A percentile compares a stretch with the other conserved stretches of the same genome.
These are phyloP conservation scores for Gallinago stenura DNA, from an alignment of 2,797 vertebrate species.

Conservation along the genomic window DNA sequence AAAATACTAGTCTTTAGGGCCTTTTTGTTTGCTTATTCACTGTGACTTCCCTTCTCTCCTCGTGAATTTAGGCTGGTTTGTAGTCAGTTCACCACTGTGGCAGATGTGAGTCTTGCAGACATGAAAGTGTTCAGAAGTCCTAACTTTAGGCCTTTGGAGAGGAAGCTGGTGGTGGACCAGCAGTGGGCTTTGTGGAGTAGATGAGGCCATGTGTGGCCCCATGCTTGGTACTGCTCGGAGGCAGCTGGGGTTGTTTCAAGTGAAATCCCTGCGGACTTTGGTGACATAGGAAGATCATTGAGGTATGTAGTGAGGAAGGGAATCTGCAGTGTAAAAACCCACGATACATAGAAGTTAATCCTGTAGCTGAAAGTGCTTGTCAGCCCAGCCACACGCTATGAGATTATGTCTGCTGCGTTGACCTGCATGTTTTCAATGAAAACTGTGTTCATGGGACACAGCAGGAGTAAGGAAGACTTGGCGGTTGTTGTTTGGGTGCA, in stretches of 20 bases:
- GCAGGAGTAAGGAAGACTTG: not conserved
- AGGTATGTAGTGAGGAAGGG: not conserved
- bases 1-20: not conserved
- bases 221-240: not conserved
- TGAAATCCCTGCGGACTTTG: not conserved
- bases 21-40: not conserved
- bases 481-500: not conserved
- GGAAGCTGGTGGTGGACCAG: not conserved
- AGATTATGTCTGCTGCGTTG: not conserved
- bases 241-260: not conserved
- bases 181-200: not conserved
- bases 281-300: not conserved
- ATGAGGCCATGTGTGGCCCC: fast-evolving
- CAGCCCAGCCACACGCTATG: not conserved
- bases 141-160: not conserved
- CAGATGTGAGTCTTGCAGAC: not conserved
- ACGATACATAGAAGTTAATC: fast-evolving
- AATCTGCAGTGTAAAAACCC: not conserved
- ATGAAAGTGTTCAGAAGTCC: not conserved
- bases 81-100: not conserved
- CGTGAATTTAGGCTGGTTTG: not conserved
- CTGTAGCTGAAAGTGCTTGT: not conserved
- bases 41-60: not conserved
- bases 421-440: not conserved
- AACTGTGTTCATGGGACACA: not conserved